These are phyloP conservation scores for Leptoclinus maculatus DNA, from an alignment of 2,797 vertebrate genomes.

Conservation along the genomic window DNA sequence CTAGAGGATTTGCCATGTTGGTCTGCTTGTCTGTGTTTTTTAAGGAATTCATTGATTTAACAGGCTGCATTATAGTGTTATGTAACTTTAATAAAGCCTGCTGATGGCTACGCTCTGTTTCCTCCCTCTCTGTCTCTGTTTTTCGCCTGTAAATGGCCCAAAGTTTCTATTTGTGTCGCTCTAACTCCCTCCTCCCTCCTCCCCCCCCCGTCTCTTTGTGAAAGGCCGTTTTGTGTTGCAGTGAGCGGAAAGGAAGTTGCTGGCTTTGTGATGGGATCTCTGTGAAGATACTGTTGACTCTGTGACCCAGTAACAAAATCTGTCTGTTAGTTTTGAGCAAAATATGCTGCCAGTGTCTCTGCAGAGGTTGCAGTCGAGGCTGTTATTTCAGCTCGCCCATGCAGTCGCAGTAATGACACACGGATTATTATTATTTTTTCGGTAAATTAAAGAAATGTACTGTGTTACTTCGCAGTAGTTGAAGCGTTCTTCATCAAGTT, in stretches of 20 bases:
- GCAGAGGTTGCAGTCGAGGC: slow-evolving; percentile 31
- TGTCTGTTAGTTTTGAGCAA: slow-evolving; percentile 57
- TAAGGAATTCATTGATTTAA: neutral
- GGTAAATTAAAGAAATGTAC: slow-evolving; percentile 18
- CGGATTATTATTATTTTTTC: neutral
- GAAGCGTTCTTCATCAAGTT: neutral
- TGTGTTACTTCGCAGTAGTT: neutral
- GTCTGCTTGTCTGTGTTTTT: slow-evolving; percentile 12
- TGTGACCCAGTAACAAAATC: slow-evolving; percentile 46
- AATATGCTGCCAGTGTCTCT: slow-evolving; percentile 45
- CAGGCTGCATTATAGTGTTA: slow-evolving; percentile 18
- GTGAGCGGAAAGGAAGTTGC: slow-evolving; percentile 62
- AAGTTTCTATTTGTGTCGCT: slow-evolving; percentile 48
- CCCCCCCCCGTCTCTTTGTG: slow-evolving; percentile 35
- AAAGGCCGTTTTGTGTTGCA: slow-evolving; percentile 67
- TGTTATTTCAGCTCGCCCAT: slow-evolving; percentile 44
- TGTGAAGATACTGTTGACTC: slow-evolving; percentile 68
- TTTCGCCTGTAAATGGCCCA: slow-evolving; percentile 15
- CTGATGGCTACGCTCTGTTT: slow-evolving; percentile 11
- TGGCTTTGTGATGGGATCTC: slow-evolving; percentile 67
- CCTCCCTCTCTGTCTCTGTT: slow-evolving; percentile 13
- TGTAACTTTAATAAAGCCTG: slow-evolving; percentile 14
- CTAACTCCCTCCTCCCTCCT: neutral
- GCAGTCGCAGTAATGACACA: slow-evolving; percentile 5
- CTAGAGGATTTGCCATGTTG: neutral